phyloP scores from a whole-genome alignment of 1,140 invertebrate genomes.

The Drosophila hydei region DNA sequence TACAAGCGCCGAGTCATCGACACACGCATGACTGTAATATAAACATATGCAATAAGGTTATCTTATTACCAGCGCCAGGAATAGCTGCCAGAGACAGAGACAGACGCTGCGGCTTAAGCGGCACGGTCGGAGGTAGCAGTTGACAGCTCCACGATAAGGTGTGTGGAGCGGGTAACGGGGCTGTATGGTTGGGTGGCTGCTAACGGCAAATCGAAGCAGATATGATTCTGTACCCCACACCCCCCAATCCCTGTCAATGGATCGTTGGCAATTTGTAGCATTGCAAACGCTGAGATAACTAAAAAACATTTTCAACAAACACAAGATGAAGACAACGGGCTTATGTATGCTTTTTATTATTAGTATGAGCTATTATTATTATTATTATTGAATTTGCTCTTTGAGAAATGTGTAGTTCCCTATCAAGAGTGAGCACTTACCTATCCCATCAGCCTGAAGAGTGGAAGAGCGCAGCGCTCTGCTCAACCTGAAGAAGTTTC shows the following conservation, averaged over 20 bases:
- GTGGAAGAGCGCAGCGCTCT: too few relatives aligned
- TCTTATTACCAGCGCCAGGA: conserved; percentile 67
- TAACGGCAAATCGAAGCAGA: conserved; percentile 66
- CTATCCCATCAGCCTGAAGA: too few relatives aligned
- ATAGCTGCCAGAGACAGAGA: conserved; percentile 32
- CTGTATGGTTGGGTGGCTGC: not conserved
- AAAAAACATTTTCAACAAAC: not conserved
- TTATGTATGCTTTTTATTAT: not conserved
- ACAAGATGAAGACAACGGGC: not conserved
- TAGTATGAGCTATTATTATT: not conserved
- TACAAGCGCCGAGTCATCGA: not conserved
- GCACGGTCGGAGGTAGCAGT: conserved; percentile 20
- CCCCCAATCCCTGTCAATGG: not conserved
- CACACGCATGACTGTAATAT: conserved; percentile 58
- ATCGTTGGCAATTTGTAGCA: conserved; percentile 28
- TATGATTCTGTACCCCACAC: conserved; percentile 47
- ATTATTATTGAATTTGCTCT: not conserved
- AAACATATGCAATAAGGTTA: conserved; percentile 82
- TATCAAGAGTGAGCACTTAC: too few relatives aligned
- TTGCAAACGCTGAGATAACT: conserved; percentile 1
- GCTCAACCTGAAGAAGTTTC: too few relatives aligned
- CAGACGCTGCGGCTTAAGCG: conserved; percentile 7
- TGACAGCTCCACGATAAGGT: conserved; percentile 34
- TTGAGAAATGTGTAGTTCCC: too few relatives aligned
- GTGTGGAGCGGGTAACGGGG: too few relatives aligned